phyloP scores from a whole-genome alignment of 2,888 invertebrate species.

The Choreutis nemorana region DNA sequence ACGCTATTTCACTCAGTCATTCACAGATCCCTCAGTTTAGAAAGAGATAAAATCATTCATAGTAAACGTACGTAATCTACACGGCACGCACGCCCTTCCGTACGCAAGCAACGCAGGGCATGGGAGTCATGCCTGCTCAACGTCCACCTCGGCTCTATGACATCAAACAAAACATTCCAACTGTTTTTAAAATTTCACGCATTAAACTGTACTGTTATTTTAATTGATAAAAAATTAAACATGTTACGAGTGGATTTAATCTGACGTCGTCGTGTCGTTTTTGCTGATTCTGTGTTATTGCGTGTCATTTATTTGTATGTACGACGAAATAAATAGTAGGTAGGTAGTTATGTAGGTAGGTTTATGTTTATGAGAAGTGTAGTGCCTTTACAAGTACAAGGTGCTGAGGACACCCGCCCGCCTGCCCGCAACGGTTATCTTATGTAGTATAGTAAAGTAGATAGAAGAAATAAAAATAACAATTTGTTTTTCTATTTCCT shows the following conservation, averaged over 20 bases:
- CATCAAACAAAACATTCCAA: slow-evolving; percentile 63
- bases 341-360: too few relatives aligned
- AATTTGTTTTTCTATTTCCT: too few relatives aligned
- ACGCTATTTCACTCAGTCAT: slow-evolving; percentile 64
- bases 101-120: slow-evolving; percentile 64
- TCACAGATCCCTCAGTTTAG: slow-evolving; percentile 63
- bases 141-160: too few relatives aligned
- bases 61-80: slow-evolving; percentile 62
- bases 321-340: slow-evolving; percentile 54
- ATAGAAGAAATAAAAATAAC: too few relatives aligned
- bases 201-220: slow-evolving; percentile 25
- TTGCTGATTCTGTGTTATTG: slow-evolving; percentile 58
- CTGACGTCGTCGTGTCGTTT: slow-evolving; percentile 54
- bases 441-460: too few relatives aligned
- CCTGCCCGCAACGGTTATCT: too few relatives aligned
- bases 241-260: slow-evolving; percentile 45
- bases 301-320: slow-evolving; percentile 64
- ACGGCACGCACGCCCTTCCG: slow-evolving; percentile 58
- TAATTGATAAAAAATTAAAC: slow-evolving; percentile 36
- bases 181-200: too few relatives aligned
- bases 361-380: too few relatives aligned
- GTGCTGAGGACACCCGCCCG: too few relatives aligned
- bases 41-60: slow-evolving; percentile 68
- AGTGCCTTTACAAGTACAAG: too few relatives aligned
- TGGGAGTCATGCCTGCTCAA: slow-evolving; percentile 66